Evolutionary conservation across 2,888 invertebrate genomes (phyloP).

Genomic region (Liodrosophila aerea): DNA sequence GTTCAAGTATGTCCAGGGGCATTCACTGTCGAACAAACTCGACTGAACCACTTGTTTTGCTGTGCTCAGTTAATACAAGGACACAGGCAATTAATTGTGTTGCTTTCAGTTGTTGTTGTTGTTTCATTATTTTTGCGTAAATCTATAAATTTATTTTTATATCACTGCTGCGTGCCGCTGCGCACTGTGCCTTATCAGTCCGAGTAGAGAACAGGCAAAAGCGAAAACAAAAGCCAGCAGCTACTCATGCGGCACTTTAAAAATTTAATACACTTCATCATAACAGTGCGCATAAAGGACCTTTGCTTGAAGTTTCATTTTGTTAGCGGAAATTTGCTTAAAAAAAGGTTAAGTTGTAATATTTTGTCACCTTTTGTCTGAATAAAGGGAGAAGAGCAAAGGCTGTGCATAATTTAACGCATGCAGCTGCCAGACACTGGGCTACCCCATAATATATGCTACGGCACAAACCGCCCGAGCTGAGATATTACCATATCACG

Average conservation of each 20-base stretch:
- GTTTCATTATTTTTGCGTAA: constrained; percentile 1
- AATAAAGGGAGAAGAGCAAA: constrained; percentile 30
- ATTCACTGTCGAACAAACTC: too few relatives aligned
- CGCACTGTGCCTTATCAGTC: constrained; percentile 38
- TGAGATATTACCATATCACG: constrained; percentile 55
- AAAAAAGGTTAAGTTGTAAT: constrained; percentile 74
- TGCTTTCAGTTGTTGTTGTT: constrained; percentile 15
- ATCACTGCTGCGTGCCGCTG: constrained; percentile 12
- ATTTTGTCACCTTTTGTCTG: constrained; percentile 71
- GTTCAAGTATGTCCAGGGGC: too few relatives aligned
- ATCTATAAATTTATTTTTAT: constrained; percentile 35
- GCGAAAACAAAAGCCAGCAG: background rate
- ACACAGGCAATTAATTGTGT: constrained; percentile 51
- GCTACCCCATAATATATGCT: constrained; percentile 61
- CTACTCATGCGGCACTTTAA: constrained; percentile 37
- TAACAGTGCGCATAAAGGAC: background rate
- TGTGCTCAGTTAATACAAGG: constrained; percentile 45
- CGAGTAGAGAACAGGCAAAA: constrained; percentile 19
- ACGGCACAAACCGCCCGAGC: constrained; percentile 21
- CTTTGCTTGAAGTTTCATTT: constrained; percentile 43
- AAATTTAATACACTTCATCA: constrained; percentile 41
- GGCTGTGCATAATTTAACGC: constrained; percentile 74
- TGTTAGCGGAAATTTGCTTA: constrained; percentile 71
- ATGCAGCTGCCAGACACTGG: constrained; percentile 44
- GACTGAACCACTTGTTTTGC: constrained; percentile 3